A percentile compares a stretch with the other conserved stretches of the same genome.
phyloP scores from a whole-genome alignment of 2,888 invertebrate genomes.

The Diloba caeruleocephala region DNA sequence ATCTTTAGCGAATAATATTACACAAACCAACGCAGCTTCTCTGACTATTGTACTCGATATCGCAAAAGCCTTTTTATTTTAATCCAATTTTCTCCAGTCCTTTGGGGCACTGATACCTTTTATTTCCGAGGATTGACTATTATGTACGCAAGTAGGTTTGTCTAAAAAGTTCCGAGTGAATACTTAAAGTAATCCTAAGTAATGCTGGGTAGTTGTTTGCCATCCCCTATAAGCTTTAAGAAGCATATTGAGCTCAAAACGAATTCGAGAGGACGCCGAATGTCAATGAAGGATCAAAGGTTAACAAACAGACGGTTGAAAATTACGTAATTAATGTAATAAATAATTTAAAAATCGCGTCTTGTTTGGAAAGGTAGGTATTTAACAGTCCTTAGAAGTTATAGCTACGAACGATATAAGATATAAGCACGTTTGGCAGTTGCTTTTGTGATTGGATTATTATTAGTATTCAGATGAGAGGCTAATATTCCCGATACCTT shows the following conservation, averaged over 20 bases:
- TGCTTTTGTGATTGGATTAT: slow-evolving; percentile 32
- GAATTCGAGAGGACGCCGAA: slow-evolving; percentile 12
- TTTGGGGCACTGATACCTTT: slow-evolving; percentile 51
- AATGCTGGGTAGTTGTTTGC: slow-evolving; percentile 57
- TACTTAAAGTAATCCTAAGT: slow-evolving; percentile 54
- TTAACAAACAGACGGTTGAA: not conserved
- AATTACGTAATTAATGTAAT: slow-evolving; percentile 1
- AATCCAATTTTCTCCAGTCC: slow-evolving; percentile 54
- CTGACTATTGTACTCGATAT: slow-evolving; percentile 43
- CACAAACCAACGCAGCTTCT: slow-evolving; percentile 34
- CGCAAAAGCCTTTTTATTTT: slow-evolving; percentile 56
- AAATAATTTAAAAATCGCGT: slow-evolving; percentile 22
- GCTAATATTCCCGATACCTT: slow-evolving; percentile 24
- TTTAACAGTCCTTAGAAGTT: slow-evolving; percentile 14
- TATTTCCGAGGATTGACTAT: slow-evolving; percentile 50
- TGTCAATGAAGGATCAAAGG: slow-evolving; percentile 23
- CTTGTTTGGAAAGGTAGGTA: slow-evolving; percentile 4
- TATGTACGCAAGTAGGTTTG: slow-evolving; percentile 57
- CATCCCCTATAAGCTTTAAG: slow-evolving; percentile 54
- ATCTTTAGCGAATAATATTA: slow-evolving; percentile 53
- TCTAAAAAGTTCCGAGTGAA: slow-evolving; percentile 47
- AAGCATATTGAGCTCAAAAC: slow-evolving; percentile 39
- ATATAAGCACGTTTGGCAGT: slow-evolving; percentile 32
- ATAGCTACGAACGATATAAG: slow-evolving; percentile 4
- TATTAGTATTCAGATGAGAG: slow-evolving; percentile 17